Percentiles rank a stretch among this genome's conserved stretches.
Evolutionary conservation across 23 tunicate species (phyloP).

Genomic region (Diplosoma virens): DNA sequence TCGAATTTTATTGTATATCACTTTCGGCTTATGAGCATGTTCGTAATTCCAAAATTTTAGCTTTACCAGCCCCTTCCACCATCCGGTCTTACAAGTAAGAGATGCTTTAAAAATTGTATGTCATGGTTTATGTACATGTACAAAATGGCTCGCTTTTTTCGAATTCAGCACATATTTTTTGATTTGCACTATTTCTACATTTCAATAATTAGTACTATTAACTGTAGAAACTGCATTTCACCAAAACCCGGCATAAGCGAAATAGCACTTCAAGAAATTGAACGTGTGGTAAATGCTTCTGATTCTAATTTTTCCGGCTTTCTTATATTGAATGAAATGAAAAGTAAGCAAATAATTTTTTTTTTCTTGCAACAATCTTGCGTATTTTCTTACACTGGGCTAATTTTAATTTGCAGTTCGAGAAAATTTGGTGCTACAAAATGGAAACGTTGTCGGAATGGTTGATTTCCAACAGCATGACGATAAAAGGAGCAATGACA

Average conservation of each 20-base stretch:
- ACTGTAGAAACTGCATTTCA: constrained; percentile 5
- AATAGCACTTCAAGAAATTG: neutral
- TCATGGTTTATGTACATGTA: too few relatives aligned
- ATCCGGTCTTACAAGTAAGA: too few relatives aligned
- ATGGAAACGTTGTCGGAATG: constrained; percentile 1
- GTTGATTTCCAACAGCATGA: neutral
- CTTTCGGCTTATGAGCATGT: too few relatives aligned
- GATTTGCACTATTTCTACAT: too few relatives aligned
- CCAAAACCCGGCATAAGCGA: neutral
- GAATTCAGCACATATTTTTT: too few relatives aligned
- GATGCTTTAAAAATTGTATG: too few relatives aligned
- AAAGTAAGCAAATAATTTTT: neutral
- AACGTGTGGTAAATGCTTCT: neutral
- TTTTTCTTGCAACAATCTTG: neutral
- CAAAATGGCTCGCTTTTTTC: too few relatives aligned
- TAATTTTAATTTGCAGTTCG: neutral
- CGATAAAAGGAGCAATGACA: neutral
- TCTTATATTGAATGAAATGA: constrained; percentile 4
- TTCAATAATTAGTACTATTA: too few relatives aligned
- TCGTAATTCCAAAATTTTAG: too few relatives aligned
- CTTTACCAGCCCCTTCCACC: too few relatives aligned
- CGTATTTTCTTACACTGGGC: neutral
- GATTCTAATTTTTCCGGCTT: neutral
- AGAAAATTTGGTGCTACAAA: neutral
- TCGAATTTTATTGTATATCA: too few relatives aligned